Conservation (phyloP, 2,797 vertebrate genomes). For the Enteromius trimaculatus region DNA sequence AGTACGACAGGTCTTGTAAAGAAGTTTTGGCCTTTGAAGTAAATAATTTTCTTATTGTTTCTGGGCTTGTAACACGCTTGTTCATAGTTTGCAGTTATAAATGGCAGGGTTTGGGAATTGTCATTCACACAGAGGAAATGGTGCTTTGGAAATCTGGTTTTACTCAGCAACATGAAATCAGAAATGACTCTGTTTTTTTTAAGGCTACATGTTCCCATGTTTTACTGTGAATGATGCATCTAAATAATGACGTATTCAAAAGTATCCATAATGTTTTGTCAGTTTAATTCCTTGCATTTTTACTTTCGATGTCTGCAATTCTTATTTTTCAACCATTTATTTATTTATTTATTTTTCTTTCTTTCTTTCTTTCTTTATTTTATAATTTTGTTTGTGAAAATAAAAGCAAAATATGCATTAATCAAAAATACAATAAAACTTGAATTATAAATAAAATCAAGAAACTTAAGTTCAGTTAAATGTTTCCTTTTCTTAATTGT, state of each 20-base stretch:
- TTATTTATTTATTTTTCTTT: neutral
- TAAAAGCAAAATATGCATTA: neutral
- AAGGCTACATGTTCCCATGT: neutral
- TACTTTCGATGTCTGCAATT: neutral
- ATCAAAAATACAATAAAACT: neutral
- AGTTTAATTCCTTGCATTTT: neutral
- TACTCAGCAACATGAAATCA: neutral
- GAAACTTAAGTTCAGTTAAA: neutral
- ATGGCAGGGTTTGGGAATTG: neutral
- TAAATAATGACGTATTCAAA: neutral
- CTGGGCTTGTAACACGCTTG: conserved; percentile 4
- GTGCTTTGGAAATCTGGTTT: neutral
- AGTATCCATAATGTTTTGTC: neutral
- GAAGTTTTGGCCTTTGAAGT: conserved; percentile 42
- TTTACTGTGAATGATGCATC: neutral
- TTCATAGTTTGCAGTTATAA: conserved; percentile 34
- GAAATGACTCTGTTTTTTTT: neutral
- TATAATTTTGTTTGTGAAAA: too few relatives aligned
- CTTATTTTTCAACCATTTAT: neutral
- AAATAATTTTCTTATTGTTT: conserved; percentile 41
- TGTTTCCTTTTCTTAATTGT: neutral
- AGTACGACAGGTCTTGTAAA: conserved; percentile 49
- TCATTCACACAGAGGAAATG: neutral
- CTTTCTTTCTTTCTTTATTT: too few relatives aligned
- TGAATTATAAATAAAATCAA: neutral